Evolutionary conservation across 2,113 vertebrate genomes (phyloP).

Genomic region (Thinocorus orbignyianus): DNA sequence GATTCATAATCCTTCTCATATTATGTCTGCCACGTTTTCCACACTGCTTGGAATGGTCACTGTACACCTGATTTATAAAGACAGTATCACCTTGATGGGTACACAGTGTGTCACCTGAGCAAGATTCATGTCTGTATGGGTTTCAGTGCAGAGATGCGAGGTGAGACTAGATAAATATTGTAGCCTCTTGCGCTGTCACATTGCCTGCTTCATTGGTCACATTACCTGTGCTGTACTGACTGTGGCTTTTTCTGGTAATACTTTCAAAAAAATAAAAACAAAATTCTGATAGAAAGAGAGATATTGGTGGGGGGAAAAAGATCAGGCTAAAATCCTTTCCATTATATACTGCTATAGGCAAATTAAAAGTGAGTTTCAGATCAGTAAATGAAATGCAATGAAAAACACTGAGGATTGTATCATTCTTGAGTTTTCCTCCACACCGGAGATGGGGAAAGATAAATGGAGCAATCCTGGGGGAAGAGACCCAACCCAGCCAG

Average conservation of each 20-base stretch:
- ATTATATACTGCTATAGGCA: neutral
- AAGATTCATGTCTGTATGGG: conserved; percentile 39
- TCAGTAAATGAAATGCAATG: neutral
- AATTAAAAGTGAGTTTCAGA: neutral
- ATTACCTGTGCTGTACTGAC: neutral
- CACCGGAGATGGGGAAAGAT: neutral
- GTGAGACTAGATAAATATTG: conserved; percentile 8
- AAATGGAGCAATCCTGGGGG: neutral
- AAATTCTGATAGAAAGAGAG: neutral
- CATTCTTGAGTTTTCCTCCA: neutral
- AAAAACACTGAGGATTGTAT: neutral
- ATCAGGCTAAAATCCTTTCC: neutral
- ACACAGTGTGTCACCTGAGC: conserved; percentile 26
- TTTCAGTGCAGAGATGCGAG: conserved; percentile 11
- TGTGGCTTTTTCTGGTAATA: neutral
- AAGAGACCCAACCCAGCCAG: neutral
- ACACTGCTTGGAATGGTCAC: neutral
- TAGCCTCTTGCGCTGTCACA: neutral
- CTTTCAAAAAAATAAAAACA: neutral
- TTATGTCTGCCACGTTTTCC: neutral
- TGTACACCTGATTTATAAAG: conserved; percentile 28
- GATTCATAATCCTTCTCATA: neutral
- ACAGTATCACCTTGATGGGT: conserved; percentile 51
- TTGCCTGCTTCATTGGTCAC: neutral
- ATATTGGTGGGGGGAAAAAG: neutral